Conservation (phyloP, 2,113 vertebrate genomes). For the Oncorhynchus clarkii region DNA sequence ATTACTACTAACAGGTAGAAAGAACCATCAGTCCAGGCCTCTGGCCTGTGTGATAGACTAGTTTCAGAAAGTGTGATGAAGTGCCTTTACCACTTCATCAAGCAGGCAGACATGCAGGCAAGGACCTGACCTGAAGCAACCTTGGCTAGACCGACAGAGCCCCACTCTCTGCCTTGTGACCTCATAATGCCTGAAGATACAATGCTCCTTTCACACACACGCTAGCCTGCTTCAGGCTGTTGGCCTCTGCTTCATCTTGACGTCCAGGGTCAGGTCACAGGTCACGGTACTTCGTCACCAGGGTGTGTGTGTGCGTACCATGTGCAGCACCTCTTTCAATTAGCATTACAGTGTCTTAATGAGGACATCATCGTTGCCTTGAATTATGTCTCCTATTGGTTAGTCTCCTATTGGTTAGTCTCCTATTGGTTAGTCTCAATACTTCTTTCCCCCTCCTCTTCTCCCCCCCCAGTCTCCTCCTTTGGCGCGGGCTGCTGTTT, state of each 20-base stretch:
- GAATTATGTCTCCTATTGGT: constrained; percentile 13
- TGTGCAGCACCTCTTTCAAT: constrained; percentile 7
- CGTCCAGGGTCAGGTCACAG: not conserved
- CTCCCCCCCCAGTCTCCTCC: not conserved
- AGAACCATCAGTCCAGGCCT: too few relatives aligned
- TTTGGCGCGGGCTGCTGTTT: not conserved
- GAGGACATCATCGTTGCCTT: constrained; percentile 7
- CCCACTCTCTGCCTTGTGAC: not conserved
- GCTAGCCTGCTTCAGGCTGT: not conserved
- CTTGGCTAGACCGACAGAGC: not conserved
- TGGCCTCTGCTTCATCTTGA: not conserved
- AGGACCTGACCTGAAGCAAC: not conserved
- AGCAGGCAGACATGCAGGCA: too few relatives aligned
- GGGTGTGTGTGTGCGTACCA: not conserved
- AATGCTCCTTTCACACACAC: not conserved
- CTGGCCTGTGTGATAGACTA: too few relatives aligned
- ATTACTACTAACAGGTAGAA: too few relatives aligned
- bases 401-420: not conserved
- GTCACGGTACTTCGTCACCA: not conserved
- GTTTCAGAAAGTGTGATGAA: too few relatives aligned
- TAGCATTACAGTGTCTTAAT: constrained; percentile 9
- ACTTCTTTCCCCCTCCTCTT: not conserved
- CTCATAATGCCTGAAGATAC: not conserved
- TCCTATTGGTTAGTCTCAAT: not conserved
- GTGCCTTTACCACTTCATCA: not conserved